Evolutionary conservation across 1,140 invertebrate genomes (phyloP).

Genomic region (Scylla paramamosain): DNA sequence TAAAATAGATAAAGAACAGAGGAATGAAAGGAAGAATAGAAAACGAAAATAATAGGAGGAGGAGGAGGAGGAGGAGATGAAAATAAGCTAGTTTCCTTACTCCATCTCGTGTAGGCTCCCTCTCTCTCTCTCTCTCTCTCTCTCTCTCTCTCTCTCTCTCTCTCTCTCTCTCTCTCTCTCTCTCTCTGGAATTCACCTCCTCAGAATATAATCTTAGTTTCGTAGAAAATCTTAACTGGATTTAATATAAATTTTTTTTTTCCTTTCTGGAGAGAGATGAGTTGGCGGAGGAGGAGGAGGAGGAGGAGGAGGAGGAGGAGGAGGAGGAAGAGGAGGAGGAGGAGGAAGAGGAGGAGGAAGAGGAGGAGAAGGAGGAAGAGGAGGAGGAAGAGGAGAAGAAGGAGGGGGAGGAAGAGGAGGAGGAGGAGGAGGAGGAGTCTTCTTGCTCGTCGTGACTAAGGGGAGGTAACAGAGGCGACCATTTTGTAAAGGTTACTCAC

Average conservation of each 20-base stretch:
- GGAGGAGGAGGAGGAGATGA: too few relatives aligned
- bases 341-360: not conserved
- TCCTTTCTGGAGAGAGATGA: not conserved
- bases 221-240: not conserved
- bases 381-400: too few relatives aligned
- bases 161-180: too few relatives aligned
- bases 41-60: not conserved
- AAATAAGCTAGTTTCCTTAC: too few relatives aligned
- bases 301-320: not conserved
- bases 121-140: too few relatives aligned
- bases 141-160: too few relatives aligned
- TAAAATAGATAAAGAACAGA: too few relatives aligned
- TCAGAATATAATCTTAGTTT: not conserved
- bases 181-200: not conserved
- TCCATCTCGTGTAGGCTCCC: too few relatives aligned
- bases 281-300: not conserved
- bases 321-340: not conserved
- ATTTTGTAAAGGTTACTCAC: constrained; percentile 12
- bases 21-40: too few relatives aligned
- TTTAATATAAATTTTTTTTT: not conserved
- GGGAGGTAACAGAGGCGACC: not conserved
- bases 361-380: too few relatives aligned
- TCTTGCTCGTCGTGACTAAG: not conserved
- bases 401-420: not conserved
- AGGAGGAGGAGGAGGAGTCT: not conserved